These are phyloP conservation scores for Scophthalmus maximus DNA, from an alignment of 2,113 vertebrate genomes.

Conservation along the genomic window DNA sequence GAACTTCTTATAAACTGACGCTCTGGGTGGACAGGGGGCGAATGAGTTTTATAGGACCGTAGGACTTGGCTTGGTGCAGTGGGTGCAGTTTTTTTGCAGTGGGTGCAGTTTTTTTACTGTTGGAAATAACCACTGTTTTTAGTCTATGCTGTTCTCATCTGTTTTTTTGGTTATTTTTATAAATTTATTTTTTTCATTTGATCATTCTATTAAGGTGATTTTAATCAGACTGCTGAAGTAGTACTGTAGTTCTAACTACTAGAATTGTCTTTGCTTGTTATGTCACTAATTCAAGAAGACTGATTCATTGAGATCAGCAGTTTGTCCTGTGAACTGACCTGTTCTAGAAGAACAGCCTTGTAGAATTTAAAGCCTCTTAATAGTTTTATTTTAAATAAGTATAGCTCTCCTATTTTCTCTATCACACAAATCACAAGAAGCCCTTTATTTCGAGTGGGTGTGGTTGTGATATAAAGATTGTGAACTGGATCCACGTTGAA, in stretches of 20 bases:
- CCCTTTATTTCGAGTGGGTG: neutral
- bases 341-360: neutral
- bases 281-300: neutral
- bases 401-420: neutral
- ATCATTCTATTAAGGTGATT: neutral
- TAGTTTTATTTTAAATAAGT: conserved; percentile 7
- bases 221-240: conserved; percentile 29
- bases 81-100: conserved; percentile 14
- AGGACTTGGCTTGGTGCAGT: conserved; percentile 22
- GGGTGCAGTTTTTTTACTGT: conserved; percentile 15
- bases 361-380: conserved; percentile 10
- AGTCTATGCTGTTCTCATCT: conserved; percentile 9
- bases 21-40: conserved; percentile 17
- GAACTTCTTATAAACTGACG: neutral
- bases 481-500: neutral
- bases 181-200: conserved; percentile 9
- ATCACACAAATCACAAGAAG: neutral
- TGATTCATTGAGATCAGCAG: neutral
- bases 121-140: conserved; percentile 46
- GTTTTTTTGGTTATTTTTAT: conserved; percentile 26
- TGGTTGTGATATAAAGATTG: conserved; percentile 27
- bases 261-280: conserved; percentile 5
- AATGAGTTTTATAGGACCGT: conserved; percentile 1
- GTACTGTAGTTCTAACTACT: conserved; percentile 26
- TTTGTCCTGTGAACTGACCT: conserved; percentile 1